Evolutionary conservation across 2,888 invertebrate species (phyloP), one percentile per base, ranked within the genome.

Genomic region (Synergus laeviventris): DNA sequence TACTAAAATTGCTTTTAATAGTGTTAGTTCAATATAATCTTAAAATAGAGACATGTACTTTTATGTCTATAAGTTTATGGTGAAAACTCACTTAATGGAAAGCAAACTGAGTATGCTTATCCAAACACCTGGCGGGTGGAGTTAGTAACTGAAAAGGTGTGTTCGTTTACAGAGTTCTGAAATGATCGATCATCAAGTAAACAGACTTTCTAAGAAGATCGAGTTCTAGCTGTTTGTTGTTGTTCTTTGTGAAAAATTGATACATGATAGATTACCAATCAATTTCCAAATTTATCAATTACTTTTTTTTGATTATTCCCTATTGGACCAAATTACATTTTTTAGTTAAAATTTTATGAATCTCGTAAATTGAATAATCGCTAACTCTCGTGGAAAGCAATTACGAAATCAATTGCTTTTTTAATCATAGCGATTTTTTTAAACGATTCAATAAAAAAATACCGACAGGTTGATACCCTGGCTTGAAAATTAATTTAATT

Each of bases 401-500:
- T 59, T 21, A 59, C 2, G 18, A 59, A 2, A 0, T 59, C 3
- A 21, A 59, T 24, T 59, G 21, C 9, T 21, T 59, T 59, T 59
- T 16, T 8, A 61, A 61, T 31, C 8, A 7, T 1, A n/a, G 7
- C 1, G n/a, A 1, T 9, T 8, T n/a, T 61, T 36, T 1, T 36
- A 7, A 16, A 1, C 1, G n/a, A 24, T 14, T 31, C 8, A 16
- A 14, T 24, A 16, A 61, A 14, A 11, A 61, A 36, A 61, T 8
- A 45, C 0, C n/a, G 45, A 45, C 5, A 49, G n/a, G n/a, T 49
- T 49, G n/a, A 49, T 49, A 49, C 9, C n/a, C 49, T 2, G 9
- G 61, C 61, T 61, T 61, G 61, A n/a, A 61, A 61, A 61, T 61
- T 38, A 38, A 61, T 38, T 38, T n/a, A 9, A 38, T 61, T 11